Conservation (phyloP, 2,797 vertebrate species). For the Serranus cabrilla region DNA sequence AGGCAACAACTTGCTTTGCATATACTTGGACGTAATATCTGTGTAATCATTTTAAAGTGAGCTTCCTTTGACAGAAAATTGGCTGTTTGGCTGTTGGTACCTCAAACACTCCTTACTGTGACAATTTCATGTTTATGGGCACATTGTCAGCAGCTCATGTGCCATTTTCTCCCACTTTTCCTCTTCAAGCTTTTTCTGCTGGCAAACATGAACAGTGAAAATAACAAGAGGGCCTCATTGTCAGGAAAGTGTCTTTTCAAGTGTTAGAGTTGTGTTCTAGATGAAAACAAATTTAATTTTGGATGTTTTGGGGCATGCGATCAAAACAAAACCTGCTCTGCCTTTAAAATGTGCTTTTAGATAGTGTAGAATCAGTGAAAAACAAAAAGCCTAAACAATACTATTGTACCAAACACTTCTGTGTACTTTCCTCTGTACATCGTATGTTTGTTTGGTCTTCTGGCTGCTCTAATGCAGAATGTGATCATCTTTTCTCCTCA, state of each 20-base stretch:
- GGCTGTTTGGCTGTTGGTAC: neutral
- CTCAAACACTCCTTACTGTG: neutral
- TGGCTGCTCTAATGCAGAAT: neutral
- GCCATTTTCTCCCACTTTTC: neutral
- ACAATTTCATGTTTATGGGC: neutral
- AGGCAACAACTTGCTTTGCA: neutral
- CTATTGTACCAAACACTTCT: too few relatives aligned
- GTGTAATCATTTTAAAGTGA: neutral
- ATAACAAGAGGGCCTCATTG: neutral
- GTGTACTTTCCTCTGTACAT: neutral
- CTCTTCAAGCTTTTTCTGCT: neutral
- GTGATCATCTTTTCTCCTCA: neutral
- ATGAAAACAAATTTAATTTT: neutral
- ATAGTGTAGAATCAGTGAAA: neutral
- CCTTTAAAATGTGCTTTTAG: neutral
- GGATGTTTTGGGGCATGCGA: neutral
- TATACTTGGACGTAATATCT: neutral
- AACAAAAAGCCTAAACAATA: neutral
- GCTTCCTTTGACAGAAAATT: neutral
- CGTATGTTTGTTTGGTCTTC: too few relatives aligned
- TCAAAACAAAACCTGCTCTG: accelerated
- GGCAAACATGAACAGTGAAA: neutral
- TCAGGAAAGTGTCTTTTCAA: neutral
- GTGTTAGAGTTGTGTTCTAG: neutral
- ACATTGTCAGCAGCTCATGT: neutral